Evolutionary conservation across 2,888 invertebrate species (phyloP).

Genomic region (Monochamus alternatus): DNA sequence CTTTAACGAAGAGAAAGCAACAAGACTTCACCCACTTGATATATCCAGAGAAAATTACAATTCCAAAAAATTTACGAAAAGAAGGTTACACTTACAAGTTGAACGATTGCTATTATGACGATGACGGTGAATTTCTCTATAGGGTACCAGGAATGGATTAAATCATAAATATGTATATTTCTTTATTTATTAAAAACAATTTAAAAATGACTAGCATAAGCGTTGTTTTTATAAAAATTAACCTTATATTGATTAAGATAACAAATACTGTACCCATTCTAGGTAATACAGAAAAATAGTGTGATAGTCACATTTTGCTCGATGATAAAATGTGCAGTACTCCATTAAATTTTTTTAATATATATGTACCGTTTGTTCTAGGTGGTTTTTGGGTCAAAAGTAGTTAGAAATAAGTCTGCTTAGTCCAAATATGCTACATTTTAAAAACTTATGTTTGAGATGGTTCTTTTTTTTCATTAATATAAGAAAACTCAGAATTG

Average conservation of each 20-base stretch:
- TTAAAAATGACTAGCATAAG: constrained; percentile 67
- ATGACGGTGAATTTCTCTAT: constrained; percentile 86
- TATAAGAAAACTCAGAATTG: too few species aligned
- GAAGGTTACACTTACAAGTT: constrained; percentile 81
- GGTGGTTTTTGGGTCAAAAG: too few species aligned
- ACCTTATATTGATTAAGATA: constrained; percentile 55
- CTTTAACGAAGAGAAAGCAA: constrained; percentile 50
- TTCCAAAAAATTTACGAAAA: constrained; percentile 79
- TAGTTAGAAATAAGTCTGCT: too few species aligned
- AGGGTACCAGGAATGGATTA: constrained; percentile 80
- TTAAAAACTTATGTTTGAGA: too few species aligned
- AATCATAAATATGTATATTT: constrained; percentile 42
- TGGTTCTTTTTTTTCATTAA: too few species aligned
- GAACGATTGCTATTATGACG: constrained; percentile 86
- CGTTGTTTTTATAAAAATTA: constrained; percentile 42
- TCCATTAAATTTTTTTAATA: background rate
- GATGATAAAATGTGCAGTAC: background rate
- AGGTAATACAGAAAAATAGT: constrained; percentile 17
- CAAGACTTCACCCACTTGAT: constrained; percentile 60
- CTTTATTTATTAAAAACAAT: constrained; percentile 60
- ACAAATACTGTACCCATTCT: constrained; percentile 46
- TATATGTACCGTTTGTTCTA: too few species aligned
- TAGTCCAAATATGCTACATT: too few species aligned
- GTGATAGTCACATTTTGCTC: constrained; percentile 17
- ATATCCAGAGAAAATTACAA: constrained; percentile 79